phyloP scores from a whole-genome alignment of 2,797 vertebrate genomes.

The Chloroceryle amazona region DNA sequence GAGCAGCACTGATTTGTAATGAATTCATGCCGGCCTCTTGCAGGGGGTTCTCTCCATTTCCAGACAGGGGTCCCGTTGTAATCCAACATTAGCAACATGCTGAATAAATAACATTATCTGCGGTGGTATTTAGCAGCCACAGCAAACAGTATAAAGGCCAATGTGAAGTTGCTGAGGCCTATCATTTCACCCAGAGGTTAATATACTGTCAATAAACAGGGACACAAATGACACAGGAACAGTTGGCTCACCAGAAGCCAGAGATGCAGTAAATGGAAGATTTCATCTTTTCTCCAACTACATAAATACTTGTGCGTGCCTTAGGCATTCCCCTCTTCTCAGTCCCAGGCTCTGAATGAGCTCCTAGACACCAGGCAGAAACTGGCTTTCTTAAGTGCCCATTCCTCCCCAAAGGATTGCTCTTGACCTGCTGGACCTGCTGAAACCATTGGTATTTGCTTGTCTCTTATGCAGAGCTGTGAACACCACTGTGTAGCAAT shows the following conservation, averaged over 20 bases:
- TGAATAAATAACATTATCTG: conserved; percentile 51
- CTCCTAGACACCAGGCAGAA: accelerated
- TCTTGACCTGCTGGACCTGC: background rate
- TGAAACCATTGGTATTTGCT: background rate
- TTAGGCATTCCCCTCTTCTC: background rate
- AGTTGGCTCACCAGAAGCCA: background rate
- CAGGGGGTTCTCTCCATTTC: conserved; percentile 59
- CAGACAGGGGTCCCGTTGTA: conserved; percentile 41
- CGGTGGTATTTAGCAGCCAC: background rate
- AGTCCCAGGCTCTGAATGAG: background rate
- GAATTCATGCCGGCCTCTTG: conserved; percentile 50
- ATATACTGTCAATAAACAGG: conserved; percentile 22
- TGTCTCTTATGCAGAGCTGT: background rate
- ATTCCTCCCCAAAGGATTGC: background rate
- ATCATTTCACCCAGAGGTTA: conserved; percentile 56
- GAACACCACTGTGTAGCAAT: accelerated
- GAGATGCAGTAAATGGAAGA: background rate
- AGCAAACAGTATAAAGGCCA: conserved; percentile 22
- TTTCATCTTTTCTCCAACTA: background rate
- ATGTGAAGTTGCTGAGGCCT: conserved; percentile 39
- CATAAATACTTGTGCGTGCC: background rate
- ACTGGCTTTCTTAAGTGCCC: background rate
- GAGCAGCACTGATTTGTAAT: conserved; percentile 51
- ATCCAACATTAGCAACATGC: conserved; percentile 49
- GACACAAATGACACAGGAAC: background rate